Percentiles rank a stretch among this genome's conserved stretches.
These are phyloP conservation scores for Archilochus colubris DNA, from an alignment of 2,113 vertebrate genomes.

Conservation along the genomic window DNA sequence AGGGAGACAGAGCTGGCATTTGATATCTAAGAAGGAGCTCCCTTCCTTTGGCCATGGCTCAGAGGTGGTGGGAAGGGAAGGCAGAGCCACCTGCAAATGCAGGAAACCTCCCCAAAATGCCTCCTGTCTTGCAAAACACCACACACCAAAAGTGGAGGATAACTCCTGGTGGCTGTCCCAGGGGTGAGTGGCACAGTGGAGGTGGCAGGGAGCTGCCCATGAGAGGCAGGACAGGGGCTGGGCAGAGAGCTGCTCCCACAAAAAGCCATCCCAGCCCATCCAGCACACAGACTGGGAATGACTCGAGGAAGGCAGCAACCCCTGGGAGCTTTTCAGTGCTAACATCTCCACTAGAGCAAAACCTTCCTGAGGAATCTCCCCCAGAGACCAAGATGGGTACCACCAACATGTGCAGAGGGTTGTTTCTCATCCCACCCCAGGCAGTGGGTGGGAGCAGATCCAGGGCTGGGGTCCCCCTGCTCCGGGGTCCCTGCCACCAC, in stretches of 20 bases:
- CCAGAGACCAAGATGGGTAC: not conserved
- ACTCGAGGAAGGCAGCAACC: not conserved
- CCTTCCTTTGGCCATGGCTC: not conserved
- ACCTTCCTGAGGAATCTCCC: not conserved
- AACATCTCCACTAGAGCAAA: not conserved
- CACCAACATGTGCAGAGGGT: not conserved
- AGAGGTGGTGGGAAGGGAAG: not conserved
- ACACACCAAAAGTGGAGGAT: not conserved
- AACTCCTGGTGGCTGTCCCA: rapidly evolving
- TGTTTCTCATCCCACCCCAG: rapidly evolving
- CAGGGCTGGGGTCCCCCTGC: not conserved
- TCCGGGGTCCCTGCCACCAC: not conserved
- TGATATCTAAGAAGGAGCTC: not conserved
- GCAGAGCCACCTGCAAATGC: rapidly evolving
- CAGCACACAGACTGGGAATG: not conserved
- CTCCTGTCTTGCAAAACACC: not conserved
- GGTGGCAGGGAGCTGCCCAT: not conserved
- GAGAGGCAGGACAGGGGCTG: not conserved
- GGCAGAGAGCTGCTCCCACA: not conserved
- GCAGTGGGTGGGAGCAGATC: rapidly evolving
- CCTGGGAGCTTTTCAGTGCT: not conserved
- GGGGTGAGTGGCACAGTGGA: not conserved
- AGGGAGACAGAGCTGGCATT: not conserved
- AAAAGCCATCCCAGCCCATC: not conserved
- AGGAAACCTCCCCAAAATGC: not conserved